Conservation (phyloP, 2,888 invertebrate genomes). For the Heteromyza rotundicornis region DNA sequence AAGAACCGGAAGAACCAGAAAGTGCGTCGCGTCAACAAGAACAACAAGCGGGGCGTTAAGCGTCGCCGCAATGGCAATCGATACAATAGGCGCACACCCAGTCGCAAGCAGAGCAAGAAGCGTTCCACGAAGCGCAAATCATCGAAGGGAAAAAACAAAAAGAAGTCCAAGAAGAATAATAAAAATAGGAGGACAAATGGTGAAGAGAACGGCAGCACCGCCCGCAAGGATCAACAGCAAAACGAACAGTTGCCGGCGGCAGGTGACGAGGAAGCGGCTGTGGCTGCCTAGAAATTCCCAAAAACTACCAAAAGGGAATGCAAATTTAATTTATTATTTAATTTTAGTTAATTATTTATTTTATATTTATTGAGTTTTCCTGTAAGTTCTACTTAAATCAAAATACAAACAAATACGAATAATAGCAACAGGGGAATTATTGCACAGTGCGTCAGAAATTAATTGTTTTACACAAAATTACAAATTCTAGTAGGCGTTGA, state of each 20-base stretch:
- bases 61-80: not conserved
- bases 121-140: slow-evolving; percentile 16
- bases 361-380: too few species aligned
- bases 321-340: slow-evolving; percentile 19
- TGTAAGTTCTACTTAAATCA: too few species aligned
- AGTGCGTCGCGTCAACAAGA: slow-evolving; percentile 7
- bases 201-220: not conserved
- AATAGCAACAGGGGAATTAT: too few species aligned
- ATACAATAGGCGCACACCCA: slow-evolving; percentile 4
- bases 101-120: slow-evolving; percentile 3
- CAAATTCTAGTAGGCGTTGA: too few species aligned
- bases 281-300: not conserved
- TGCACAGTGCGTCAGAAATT: too few species aligned
- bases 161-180: not conserved
- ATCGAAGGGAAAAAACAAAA: not conserved
- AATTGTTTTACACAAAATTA: too few species aligned
- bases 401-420: too few species aligned
- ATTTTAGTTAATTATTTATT: too few species aligned
- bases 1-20: slow-evolving; percentile 6
- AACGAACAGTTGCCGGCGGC: not conserved
- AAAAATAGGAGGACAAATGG: not conserved
- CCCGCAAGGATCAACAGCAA: slow-evolving; percentile 4
- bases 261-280: not conserved
- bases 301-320: too few species aligned
- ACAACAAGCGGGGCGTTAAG: not conserved